Evolutionary conservation across 2,888 invertebrate species (phyloP).

Genomic region (Phyto melanocephala): DNA sequence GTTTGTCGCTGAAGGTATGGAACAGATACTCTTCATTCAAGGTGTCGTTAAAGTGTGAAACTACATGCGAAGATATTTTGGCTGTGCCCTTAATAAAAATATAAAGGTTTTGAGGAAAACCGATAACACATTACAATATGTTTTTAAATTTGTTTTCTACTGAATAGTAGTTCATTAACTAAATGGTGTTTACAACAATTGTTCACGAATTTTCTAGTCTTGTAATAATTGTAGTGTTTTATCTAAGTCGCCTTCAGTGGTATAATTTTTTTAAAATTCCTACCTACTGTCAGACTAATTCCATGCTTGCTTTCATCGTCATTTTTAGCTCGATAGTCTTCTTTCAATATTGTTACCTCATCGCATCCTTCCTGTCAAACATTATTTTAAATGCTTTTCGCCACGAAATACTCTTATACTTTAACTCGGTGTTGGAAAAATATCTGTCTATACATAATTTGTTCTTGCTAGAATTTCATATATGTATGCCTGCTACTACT

Average conservation of each 20-base stretch:
- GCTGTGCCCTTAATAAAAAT: too few relatives aligned
- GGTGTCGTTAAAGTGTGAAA: too few relatives aligned
- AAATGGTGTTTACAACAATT: too few relatives aligned
- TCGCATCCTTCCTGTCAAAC: slow-evolving; percentile 52
- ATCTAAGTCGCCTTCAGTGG: not conserved
- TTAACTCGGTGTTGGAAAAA: not conserved
- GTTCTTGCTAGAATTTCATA: slow-evolving; percentile 49
- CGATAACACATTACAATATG: too few relatives aligned
- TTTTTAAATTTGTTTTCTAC: too few relatives aligned
- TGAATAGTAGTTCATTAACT: too few relatives aligned
- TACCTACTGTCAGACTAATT: slow-evolving; percentile 27
- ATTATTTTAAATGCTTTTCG: slow-evolving; percentile 24
- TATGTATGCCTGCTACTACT: slow-evolving; percentile 72
- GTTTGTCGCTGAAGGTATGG: too few relatives aligned
- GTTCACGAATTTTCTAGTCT: too few relatives aligned
- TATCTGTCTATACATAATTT: not conserved
- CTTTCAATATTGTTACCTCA: slow-evolving; percentile 67
- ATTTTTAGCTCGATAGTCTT: slow-evolving; percentile 47
- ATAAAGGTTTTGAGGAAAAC: too few relatives aligned
- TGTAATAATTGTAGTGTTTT: too few relatives aligned
- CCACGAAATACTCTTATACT: slow-evolving; percentile 34
- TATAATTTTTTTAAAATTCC: not conserved
- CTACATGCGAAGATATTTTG: too few relatives aligned
- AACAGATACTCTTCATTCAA: too few relatives aligned
- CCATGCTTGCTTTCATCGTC: slow-evolving; percentile 13